These are phyloP conservation scores for Bubo scandiacus DNA, from an alignment of 2,113 vertebrate species.

Conservation along the genomic window DNA sequence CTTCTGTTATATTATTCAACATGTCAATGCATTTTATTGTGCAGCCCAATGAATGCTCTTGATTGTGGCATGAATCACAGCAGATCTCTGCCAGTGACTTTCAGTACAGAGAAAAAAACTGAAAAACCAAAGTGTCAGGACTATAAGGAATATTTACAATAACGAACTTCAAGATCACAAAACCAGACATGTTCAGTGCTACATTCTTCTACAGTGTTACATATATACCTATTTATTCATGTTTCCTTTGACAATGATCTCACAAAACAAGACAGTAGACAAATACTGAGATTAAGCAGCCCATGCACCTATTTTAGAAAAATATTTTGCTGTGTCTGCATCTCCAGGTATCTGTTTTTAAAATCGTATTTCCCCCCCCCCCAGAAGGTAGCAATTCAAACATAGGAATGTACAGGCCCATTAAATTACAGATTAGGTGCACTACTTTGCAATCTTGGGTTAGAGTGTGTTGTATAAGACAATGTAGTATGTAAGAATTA, in stretches of 20 bases:
- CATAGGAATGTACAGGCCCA: background rate
- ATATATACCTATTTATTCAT: background rate
- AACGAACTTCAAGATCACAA: background rate
- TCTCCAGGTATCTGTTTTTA: background rate
- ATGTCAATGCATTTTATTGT: background rate
- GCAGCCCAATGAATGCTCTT: background rate
- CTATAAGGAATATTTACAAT: background rate
- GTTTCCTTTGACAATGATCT: background rate
- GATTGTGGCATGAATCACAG: background rate
- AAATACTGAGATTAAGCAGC: background rate
- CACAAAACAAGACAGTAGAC: background rate
- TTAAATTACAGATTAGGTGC: background rate
- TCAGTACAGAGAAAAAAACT: background rate
- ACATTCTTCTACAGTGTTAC: background rate
- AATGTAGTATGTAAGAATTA: background rate
- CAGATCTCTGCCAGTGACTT: background rate
- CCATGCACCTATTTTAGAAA: background rate
- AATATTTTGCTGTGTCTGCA: background rate
- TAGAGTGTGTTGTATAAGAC: background rate
- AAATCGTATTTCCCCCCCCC: background rate
- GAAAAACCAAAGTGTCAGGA: background rate
- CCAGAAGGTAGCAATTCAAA: background rate
- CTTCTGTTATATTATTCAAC: background rate
- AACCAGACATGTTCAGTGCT: background rate
- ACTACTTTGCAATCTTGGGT: background rate